These are phyloP conservation scores for Cephus spinipes DNA, from an alignment of 2,888 invertebrate genomes.

Conservation along the genomic window DNA sequence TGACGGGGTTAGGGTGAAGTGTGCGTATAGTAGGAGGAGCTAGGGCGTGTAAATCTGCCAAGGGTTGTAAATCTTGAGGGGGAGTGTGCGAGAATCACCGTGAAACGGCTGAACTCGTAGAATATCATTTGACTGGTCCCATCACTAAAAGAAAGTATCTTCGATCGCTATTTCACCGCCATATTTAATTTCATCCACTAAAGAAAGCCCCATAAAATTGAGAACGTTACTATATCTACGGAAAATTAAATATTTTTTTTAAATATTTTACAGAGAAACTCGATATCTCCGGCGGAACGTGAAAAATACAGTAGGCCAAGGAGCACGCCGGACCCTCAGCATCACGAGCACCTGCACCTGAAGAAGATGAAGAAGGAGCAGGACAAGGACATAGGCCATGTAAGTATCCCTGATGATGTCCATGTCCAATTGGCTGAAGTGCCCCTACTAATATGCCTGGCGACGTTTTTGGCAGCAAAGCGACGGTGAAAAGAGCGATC, in stretches of 20 bases:
- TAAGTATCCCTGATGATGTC: slow-evolving; percentile 67
- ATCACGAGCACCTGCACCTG: slow-evolving; percentile 76
- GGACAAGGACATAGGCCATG: slow-evolving; percentile 85
- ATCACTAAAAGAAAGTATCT: neutral
- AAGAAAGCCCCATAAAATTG: too few relatives aligned
- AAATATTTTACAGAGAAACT: slow-evolving; percentile 76
- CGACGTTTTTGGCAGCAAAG: slow-evolving; percentile 72
- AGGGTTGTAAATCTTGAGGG: neutral
- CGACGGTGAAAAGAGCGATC: slow-evolving; percentile 88
- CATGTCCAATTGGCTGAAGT: neutral
- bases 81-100: neutral
- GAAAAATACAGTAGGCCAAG: slow-evolving; percentile 84
- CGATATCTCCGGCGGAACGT: slow-evolving; percentile 80
- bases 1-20: slow-evolving; percentile 14
- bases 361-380: slow-evolving; percentile 78
- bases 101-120: neutral
- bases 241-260: neutral
- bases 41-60: neutral
- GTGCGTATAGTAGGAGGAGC: slow-evolving; percentile 27
- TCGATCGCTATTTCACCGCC: too few relatives aligned
- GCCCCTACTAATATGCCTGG: neutral
- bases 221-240: too few relatives aligned
- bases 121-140: neutral
- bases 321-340: slow-evolving; percentile 79
- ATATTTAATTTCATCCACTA: too few relatives aligned